Percentiles rank a stretch among this genome's conserved stretches.
These are phyloP conservation scores for Hoplias malabaricus DNA, from an alignment of 2,113 vertebrate genomes.

Conservation along the genomic window DNA sequence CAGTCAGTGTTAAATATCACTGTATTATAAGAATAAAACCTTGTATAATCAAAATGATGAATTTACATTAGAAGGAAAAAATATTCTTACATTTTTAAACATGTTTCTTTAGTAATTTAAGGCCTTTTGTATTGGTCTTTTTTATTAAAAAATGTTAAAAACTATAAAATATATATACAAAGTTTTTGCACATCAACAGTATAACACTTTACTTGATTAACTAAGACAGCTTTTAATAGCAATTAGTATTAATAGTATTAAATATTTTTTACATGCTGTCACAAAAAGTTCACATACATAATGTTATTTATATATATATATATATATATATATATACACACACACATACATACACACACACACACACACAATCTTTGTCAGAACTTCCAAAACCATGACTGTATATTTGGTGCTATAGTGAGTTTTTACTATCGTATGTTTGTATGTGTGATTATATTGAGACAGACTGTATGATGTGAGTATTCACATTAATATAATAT, in stretches of 20 bases:
- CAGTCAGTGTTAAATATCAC: neutral
- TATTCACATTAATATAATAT: neutral
- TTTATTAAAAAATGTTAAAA: no score
- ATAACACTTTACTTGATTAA: neutral
- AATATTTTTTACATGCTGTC: neutral
- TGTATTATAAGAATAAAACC: no score
- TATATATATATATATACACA: no score
- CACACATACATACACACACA: no score
- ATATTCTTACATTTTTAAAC: no score
- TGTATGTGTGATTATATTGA: neutral
- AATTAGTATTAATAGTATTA: conserved; percentile 17
- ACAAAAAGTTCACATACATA: conserved; percentile 21
- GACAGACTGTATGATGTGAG: neutral
- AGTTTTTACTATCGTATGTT: neutral
- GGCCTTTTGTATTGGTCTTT: no score
- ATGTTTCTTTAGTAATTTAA: no score
- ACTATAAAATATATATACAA: no score
- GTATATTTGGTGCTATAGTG: conserved; percentile 29
- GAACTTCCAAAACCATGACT: neutral
- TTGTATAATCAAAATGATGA: no score
- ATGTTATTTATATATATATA: neutral
- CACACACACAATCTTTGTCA: no score
- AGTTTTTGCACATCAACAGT: no score
- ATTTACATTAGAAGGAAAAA: no score
- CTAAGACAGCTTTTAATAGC: neutral